Evolutionary conservation across 2,113 vertebrate genomes (phyloP).

Genomic region (Petrocephalus zakoni): DNA sequence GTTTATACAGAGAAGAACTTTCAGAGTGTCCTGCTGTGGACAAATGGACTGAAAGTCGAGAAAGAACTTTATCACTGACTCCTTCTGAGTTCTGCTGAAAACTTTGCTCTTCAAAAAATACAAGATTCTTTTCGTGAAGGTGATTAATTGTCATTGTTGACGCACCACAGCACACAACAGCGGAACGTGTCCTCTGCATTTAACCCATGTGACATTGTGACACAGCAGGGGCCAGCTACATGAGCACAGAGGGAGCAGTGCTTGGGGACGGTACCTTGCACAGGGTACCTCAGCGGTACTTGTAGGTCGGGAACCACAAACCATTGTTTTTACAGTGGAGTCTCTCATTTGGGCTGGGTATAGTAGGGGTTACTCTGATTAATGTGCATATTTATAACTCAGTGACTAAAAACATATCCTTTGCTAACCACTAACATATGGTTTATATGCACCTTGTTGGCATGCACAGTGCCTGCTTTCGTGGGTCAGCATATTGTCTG

Average conservation of each 20-base stretch:
- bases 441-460: neutral
- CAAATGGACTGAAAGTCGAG: neutral
- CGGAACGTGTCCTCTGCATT: too few species aligned
- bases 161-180: too few species aligned
- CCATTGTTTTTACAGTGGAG: neutral
- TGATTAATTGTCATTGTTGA: too few species aligned
- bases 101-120: neutral
- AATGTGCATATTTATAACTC: neutral
- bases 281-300: too few species aligned
- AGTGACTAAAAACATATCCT: neutral
- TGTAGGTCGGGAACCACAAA: too few species aligned
- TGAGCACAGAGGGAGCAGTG: too few species aligned
- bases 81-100: neutral
- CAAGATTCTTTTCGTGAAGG: too few species aligned
- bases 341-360: neutral
- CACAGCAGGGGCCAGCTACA: too few species aligned
- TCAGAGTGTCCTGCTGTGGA: neutral
- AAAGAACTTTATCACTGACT: neutral
- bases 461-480: neutral
- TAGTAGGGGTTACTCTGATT: neutral
- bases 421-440: neutral
- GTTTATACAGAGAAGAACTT: neutral
- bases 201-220: too few species aligned
- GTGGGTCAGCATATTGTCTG: neutral
- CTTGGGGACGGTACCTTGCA: too few species aligned